These are phyloP conservation scores for Scaptomyza caliginosa DNA, from an alignment of 2,888 invertebrate species.

Conservation along the genomic window DNA sequence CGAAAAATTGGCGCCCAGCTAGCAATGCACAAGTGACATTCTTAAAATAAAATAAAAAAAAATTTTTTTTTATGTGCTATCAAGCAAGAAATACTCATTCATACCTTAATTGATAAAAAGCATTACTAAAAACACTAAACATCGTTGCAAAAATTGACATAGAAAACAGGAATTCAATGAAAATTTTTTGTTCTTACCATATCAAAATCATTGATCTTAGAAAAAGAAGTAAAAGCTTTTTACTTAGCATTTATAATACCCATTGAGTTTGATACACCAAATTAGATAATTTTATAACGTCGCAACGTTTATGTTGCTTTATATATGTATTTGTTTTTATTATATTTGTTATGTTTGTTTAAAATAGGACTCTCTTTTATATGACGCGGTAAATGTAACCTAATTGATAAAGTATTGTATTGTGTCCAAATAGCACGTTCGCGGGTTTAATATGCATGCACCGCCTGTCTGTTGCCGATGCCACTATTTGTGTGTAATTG, in stretches of 20 bases:
- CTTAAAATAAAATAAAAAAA: conserved; percentile 61
- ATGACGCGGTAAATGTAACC: not conserved
- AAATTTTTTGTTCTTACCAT: not conserved
- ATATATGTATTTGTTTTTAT: too few species aligned
- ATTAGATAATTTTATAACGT: conserved; percentile 10
- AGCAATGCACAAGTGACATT: conserved; percentile 63
- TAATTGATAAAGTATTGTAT: not conserved
- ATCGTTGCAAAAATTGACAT: not conserved
- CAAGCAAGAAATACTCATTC: conserved; percentile 15
- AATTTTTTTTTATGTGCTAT: conserved; percentile 1
- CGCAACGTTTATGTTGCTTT: not conserved
- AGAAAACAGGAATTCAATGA: too few species aligned
- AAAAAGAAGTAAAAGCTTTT: not conserved
- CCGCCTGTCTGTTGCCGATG: conserved; percentile 13
- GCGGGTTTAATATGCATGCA: conserved; percentile 58
- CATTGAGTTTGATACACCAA: too few species aligned
- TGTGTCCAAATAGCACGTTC: conserved; percentile 69
- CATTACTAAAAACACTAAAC: not conserved
- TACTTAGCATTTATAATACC: not conserved
- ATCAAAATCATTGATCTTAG: not conserved
- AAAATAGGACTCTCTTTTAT: not conserved
- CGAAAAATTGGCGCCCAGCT: conserved; percentile 73
- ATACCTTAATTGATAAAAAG: not conserved
- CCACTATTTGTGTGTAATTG: conserved; percentile 52
- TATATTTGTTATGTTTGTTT: too few species aligned